These are phyloP conservation scores for Peribatodes rhomboidaria DNA, from an alignment of 2,888 invertebrate species.

Conservation along the genomic window DNA sequence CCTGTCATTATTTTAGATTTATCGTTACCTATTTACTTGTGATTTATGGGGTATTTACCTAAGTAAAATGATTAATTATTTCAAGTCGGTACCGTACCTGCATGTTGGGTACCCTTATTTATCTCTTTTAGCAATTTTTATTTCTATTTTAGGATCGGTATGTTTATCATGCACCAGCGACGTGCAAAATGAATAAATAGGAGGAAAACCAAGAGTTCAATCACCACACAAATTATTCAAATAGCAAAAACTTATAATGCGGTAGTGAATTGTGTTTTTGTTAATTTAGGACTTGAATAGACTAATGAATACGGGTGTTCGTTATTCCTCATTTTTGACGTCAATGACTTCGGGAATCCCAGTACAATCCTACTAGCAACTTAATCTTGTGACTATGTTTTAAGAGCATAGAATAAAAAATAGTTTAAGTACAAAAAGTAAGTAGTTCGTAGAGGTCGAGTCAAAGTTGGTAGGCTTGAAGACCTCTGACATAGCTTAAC, in stretches of 20 bases:
- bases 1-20: too few species aligned
- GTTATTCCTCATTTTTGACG: constrained; percentile 50
- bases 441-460: too few species aligned
- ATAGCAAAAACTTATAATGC: constrained; percentile 42
- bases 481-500: too few species aligned
- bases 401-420: not conserved
- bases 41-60: too few species aligned
- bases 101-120: too few species aligned
- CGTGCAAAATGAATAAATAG: not conserved
- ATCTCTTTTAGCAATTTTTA: not conserved
- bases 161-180: too few species aligned
- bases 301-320: constrained; percentile 61
- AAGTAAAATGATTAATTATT: too few species aligned
- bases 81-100: too few species aligned
- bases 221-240: constrained; percentile 11
- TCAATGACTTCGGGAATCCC: not conserved
- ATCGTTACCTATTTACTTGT: too few species aligned
- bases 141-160: too few species aligned
- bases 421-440: too few species aligned
- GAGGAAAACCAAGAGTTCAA: constrained; percentile 24
- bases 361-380: not conserved
- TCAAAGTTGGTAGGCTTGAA: too few species aligned
- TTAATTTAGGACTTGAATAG: constrained; percentile 44
- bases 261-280: constrained; percentile 52
- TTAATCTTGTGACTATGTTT: not conserved